A percentile compares a stretch with the other conserved stretches of the same genome.
phyloP scores from a whole-genome alignment of 2,113 vertebrate species.

The Entelurus aequoreus region DNA sequence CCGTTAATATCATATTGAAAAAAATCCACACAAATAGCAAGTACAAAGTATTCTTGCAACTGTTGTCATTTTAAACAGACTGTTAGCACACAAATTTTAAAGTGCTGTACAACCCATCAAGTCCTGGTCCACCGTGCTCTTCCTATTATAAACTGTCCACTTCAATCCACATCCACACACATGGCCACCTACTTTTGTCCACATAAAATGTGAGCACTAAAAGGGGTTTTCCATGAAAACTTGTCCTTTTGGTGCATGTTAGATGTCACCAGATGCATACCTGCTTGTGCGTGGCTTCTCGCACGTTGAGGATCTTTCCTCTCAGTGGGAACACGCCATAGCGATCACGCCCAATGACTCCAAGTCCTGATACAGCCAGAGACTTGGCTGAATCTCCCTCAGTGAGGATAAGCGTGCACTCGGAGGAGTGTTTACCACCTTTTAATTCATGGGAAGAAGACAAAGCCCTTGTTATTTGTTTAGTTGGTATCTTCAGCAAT shows the following conservation, averaged over 20 bases:
- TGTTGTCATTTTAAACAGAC: not conserved
- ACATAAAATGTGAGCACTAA: too few species aligned
- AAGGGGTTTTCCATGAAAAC: too few species aligned
- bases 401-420: conserved; percentile 94
- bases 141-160: too few species aligned
- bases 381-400: conserved; percentile 98
- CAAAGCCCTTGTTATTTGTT: not conserved
- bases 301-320: conserved; percentile 97
- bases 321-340: conserved; percentile 95
- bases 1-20: not conserved
- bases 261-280: conserved; percentile 49
- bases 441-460: conserved; percentile 2
- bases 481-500: not conserved
- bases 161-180: too few species aligned
- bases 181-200: too few species aligned
- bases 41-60: not conserved
- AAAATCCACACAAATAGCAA: not conserved
- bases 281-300: conserved; percentile 98
- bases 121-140: too few species aligned
- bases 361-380: conserved; percentile 92
- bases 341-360: conserved; percentile 93
- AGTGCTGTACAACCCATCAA: too few species aligned
- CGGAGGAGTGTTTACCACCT: conserved; percentile 97
- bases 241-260: too few species aligned
- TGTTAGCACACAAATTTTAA: too few species aligned